Percentiles rank a stretch among this genome's conserved stretches.
phyloP scores from a whole-genome alignment of 2,113 vertebrate genomes.

The Sturnus vulgaris region DNA sequence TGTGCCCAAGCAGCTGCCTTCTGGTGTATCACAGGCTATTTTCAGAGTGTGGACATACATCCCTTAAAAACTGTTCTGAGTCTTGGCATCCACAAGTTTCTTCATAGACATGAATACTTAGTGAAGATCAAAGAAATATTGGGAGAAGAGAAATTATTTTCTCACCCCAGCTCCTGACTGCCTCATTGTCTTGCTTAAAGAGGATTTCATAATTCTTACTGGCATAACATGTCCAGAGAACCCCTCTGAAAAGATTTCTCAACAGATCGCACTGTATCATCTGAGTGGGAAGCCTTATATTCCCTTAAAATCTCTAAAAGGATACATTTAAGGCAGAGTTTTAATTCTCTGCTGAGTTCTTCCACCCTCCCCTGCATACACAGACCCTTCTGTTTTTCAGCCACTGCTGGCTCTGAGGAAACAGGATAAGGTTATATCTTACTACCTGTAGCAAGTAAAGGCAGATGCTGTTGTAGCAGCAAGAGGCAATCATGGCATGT shows the following conservation, averaged over 20 bases:
- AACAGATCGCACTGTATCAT: rapidly evolving
- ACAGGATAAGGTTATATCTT: neutral
- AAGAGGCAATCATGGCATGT: neutral
- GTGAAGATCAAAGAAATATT: neutral
- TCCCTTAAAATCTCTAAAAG: neutral
- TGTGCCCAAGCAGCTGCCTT: neutral
- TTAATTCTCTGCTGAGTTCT: neutral
- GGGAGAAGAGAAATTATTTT: neutral
- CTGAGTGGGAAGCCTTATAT: neutral
- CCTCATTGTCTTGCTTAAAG: neutral
- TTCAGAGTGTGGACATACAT: neutral
- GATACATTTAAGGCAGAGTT: neutral
- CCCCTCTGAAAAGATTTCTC: neutral
- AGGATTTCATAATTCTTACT: neutral
- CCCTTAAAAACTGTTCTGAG: neutral
- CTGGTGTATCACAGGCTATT: neutral
- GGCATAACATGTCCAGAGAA: neutral
- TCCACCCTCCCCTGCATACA: neutral
- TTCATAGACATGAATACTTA: neutral
- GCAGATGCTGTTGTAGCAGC: neutral
- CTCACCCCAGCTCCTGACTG: neutral
- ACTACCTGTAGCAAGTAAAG: neutral
- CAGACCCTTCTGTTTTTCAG: neutral
- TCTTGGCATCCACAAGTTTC: neutral
- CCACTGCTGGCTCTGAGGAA: neutral